These are phyloP conservation scores for Sycobia sp. DNA, from an alignment of 1,140 invertebrate species.

Conservation along the genomic window DNA sequence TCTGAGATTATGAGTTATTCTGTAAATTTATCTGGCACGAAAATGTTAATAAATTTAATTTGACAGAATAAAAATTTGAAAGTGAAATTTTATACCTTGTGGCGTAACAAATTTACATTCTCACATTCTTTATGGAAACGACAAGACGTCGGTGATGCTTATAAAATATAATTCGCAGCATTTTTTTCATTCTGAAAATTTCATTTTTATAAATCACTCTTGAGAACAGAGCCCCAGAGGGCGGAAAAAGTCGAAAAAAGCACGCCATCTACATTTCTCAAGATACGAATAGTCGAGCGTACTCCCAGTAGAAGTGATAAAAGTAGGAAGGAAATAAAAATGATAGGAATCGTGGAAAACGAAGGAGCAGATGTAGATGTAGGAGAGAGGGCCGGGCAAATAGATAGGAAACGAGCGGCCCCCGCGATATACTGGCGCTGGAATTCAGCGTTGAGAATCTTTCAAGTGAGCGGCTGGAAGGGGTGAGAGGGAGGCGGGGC, in stretches of 20 bases:
- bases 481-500: too few relatives aligned
- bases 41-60: too few relatives aligned
- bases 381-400: neutral
- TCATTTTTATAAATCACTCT: neutral
- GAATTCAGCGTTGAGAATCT: neutral
- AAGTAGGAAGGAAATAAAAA: slow-evolving; percentile 2
- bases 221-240: neutral
- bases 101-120: too few relatives aligned
- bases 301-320: neutral
- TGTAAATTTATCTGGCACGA: too few relatives aligned
- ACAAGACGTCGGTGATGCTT: too few relatives aligned
- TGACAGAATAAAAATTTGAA: too few relatives aligned
- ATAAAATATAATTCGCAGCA: too few relatives aligned
- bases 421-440: neutral
- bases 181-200: too few relatives aligned
- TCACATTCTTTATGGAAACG: too few relatives aligned
- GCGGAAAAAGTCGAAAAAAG: neutral
- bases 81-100: too few relatives aligned
- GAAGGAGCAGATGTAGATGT: neutral
- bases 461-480: neutral
- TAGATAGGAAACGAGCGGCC: neutral
- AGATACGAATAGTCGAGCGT: neutral
- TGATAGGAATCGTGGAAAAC: neutral
- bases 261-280: neutral
- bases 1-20: too few relatives aligned